Percentiles rank a stretch among this genome's conserved stretches.
phyloP scores from a whole-genome alignment of 2,888 invertebrate species.

The Petrolisthes cinctipes region DNA sequence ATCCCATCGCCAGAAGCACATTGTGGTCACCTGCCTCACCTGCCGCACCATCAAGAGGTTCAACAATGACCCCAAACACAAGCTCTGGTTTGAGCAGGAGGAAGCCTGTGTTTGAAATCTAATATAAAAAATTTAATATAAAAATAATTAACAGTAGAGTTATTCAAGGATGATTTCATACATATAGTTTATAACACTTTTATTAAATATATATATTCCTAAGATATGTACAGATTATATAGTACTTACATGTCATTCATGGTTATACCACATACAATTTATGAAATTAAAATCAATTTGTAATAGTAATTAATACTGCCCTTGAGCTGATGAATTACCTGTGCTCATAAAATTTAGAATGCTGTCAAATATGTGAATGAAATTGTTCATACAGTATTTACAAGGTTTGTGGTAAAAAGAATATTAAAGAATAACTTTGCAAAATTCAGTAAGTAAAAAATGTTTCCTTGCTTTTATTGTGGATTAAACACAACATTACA shows the following conservation, averaged over 20 bases:
- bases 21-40: conserved; percentile 56
- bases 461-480: background rate
- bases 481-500: background rate
- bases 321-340: conserved; percentile 4
- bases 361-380: background rate
- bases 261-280: conserved; percentile 26
- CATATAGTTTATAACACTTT: conserved; percentile 52
- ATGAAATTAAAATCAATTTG: conserved; percentile 31
- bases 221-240: conserved; percentile 60
- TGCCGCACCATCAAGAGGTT: conserved; percentile 56
- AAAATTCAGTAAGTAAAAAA: background rate
- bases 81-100: conserved; percentile 57
- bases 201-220: conserved; percentile 62
- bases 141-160: too few relatives aligned
- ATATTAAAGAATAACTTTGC: background rate
- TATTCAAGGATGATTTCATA: background rate
- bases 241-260: conserved; percentile 45
- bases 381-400: background rate
- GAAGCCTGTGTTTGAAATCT: conserved; percentile 41
- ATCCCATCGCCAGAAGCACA: conserved; percentile 49
- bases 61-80: conserved; percentile 45
- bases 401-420: background rate
- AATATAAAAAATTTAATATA: background rate
- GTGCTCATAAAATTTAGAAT: background rate
- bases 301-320: conserved; percentile 44